These are phyloP conservation scores for Zophobas morio DNA, from an alignment of 1,140 invertebrate species.

Conservation along the genomic window DNA sequence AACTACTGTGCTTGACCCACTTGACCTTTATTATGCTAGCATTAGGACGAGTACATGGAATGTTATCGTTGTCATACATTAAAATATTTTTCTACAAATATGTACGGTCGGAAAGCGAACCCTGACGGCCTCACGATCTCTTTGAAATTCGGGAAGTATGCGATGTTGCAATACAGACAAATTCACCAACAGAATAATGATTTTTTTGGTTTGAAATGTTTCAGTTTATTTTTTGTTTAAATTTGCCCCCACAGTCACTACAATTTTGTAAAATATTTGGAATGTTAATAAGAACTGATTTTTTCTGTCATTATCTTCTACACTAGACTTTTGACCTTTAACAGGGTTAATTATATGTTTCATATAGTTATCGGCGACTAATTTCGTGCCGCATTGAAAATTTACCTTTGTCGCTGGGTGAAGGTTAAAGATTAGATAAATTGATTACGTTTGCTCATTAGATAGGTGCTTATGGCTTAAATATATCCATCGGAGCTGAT, in stretches of 20 bases:
- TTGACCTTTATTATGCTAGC: slow-evolving; percentile 21
- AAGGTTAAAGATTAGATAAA: neutral
- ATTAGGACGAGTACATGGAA: slow-evolving; percentile 1
- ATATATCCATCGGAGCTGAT: no score
- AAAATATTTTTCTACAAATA: neutral
- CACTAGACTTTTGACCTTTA: slow-evolving; percentile 7
- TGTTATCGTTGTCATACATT: slow-evolving; percentile 6
- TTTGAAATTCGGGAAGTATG: neutral
- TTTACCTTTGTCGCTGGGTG: neutral
- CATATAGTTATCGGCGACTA: slow-evolving; percentile 21
- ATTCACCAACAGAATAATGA: neutral
- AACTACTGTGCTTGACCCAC: slow-evolving; percentile 14
- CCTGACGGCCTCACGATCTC: neutral
- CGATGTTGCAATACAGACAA: neutral
- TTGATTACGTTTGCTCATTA: neutral
- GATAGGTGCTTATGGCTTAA: no score
- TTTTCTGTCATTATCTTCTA: neutral
- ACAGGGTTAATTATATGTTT: slow-evolving; percentile 32
- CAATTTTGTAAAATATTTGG: no score
- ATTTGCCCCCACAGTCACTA: no score
- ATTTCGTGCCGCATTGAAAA: neutral
- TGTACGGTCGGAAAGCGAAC: neutral
- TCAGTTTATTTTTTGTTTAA: no score
- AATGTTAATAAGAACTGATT: neutral
- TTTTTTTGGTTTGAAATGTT: no score